Conservation (phyloP, 2,888 invertebrate species). For the Cantharis rufa region DNA sequence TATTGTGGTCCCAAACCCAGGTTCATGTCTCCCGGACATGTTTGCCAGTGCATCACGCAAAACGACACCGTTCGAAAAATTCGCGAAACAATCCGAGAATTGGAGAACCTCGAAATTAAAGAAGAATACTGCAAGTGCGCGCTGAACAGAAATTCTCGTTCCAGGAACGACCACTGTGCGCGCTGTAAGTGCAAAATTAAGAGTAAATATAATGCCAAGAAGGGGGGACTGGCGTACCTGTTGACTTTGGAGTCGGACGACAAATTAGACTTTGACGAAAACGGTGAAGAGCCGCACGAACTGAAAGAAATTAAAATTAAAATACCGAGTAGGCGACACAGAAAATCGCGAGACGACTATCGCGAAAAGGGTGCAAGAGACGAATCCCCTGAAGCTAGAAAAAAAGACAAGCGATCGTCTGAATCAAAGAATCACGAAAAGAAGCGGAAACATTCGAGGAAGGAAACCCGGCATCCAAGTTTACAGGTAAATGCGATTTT, state of each 20-base stretch:
- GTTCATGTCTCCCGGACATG: slow-evolving; percentile 32
- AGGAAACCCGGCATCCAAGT: slow-evolving; percentile 21
- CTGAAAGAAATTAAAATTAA: slow-evolving; percentile 45
- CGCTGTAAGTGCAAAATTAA: slow-evolving; percentile 17
- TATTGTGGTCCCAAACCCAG: neutral
- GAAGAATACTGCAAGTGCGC: slow-evolving; percentile 40
- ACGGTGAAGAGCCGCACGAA: slow-evolving; percentile 20
- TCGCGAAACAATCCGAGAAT: slow-evolving; percentile 49
- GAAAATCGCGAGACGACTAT: slow-evolving; percentile 24
- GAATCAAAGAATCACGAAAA: slow-evolving; percentile 1
- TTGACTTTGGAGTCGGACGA: slow-evolving; percentile 30
- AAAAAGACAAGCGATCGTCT: neutral
- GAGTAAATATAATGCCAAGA: slow-evolving; percentile 11
- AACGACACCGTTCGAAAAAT: slow-evolving; percentile 22
- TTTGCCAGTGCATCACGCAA: slow-evolving; percentile 29
- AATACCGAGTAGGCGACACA: slow-evolving; percentile 33
- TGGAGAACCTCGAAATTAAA: slow-evolving; percentile 47
- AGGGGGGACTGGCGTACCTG: slow-evolving; percentile 31
- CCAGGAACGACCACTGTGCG: slow-evolving; percentile 13
- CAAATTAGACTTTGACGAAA: slow-evolving; percentile 12
- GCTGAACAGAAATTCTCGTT: neutral
- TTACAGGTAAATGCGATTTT: slow-evolving; percentile 39
- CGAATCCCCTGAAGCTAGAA: neutral
- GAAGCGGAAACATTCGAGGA: slow-evolving; percentile 7
- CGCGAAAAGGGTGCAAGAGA: slow-evolving; percentile 26